These are phyloP conservation scores for Trypoxylus dichotomus DNA, from an alignment of 1,140 invertebrate species.

Conservation along the genomic window DNA sequence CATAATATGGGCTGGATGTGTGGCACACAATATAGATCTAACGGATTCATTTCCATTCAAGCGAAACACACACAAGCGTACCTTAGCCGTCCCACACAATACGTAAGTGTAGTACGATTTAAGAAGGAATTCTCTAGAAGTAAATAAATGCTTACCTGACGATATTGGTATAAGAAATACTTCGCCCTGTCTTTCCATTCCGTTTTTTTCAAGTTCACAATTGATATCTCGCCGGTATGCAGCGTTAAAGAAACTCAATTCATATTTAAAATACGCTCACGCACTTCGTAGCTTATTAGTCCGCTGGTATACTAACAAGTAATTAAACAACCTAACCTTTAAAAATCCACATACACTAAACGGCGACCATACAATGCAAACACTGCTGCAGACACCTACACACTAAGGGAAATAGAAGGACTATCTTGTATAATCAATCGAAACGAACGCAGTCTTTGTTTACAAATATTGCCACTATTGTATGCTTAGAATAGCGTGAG, in stretches of 20 bases:
- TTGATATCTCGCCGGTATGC: neutral
- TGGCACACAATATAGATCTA: constrained; percentile 5
- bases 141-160: constrained; percentile 38
- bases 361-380: neutral
- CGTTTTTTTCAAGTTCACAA: neutral
- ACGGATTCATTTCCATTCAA: constrained; percentile 17
- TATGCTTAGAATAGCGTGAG: neutral
- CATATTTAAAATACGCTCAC: neutral
- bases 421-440: neutral
- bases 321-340: constrained; percentile 19
- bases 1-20: constrained; percentile 16
- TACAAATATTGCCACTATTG: constrained; percentile 14
- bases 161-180: constrained; percentile 44
- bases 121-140: no score
- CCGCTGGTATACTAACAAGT: constrained; percentile 1
- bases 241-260: neutral
- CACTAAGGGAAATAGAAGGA: neutral
- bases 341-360: neutral
- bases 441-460: neutral
- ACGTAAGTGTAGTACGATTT: neutral
- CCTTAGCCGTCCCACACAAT: neutral
- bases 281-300: neutral
- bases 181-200: constrained; percentile 37
- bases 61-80: neutral
- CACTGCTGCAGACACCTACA: constrained; percentile 7